These are phyloP conservation scores for Drosophila merina DNA, from an alignment of 2,888 invertebrate genomes.

Conservation along the genomic window DNA sequence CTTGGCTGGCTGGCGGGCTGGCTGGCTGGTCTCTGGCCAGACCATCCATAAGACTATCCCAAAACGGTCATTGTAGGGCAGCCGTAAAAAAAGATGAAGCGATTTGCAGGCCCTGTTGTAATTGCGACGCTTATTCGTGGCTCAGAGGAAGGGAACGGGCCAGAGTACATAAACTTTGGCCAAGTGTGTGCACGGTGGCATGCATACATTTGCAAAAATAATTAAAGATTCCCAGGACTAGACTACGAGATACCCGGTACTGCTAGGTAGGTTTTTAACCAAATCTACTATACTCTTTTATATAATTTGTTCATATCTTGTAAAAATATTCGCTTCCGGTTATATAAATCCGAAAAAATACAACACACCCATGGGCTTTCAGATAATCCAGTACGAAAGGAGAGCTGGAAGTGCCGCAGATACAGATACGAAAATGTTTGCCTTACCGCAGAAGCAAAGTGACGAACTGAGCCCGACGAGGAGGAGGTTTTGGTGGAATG, in stretches of 20 bases:
- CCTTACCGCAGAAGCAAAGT: slow-evolving; percentile 71
- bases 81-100: slow-evolving; percentile 79
- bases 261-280: not conserved
- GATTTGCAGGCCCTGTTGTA: slow-evolving; percentile 78
- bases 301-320: too few relatives aligned
- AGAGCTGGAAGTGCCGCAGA: slow-evolving; percentile 53
- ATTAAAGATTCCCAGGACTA: too few relatives aligned
- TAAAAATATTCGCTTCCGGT: not conserved
- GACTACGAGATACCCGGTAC: slow-evolving; percentile 5
- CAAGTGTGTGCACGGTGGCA: slow-evolving; percentile 29
- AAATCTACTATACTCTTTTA: not conserved
- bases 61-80: slow-evolving; percentile 78
- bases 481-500: slow-evolving; percentile 19
- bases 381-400: slow-evolving; percentile 2
- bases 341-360: not conserved
- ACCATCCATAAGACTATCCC: slow-evolving; percentile 63
- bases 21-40: slow-evolving; percentile 20
- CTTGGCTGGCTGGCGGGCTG: slow-evolving; percentile 52
- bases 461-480: slow-evolving; percentile 52
- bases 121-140: slow-evolving; percentile 68
- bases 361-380: not conserved
- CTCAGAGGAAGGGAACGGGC: slow-evolving; percentile 45
- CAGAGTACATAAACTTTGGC: slow-evolving; percentile 61
- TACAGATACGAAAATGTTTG: slow-evolving; percentile 66
- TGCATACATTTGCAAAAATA: slow-evolving; percentile 11